These are phyloP conservation scores for Nymphalis io DNA, from an alignment of 1,140 invertebrate species.

Conservation along the genomic window DNA sequence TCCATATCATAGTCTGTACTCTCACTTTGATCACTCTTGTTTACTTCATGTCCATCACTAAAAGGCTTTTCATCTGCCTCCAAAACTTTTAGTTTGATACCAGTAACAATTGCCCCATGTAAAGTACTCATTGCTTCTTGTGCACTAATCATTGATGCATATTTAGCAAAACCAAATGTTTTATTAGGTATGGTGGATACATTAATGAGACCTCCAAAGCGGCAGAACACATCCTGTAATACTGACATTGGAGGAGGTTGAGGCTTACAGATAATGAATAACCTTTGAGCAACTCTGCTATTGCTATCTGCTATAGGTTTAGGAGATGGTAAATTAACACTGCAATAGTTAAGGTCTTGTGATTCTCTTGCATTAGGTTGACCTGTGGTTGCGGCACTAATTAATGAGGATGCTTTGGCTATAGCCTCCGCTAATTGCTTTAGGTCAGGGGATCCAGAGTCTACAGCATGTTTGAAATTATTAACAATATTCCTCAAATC, in stretches of 20 bases:
- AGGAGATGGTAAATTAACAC: constrained; percentile 85
- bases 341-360: constrained; percentile 63
- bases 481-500: constrained; percentile 63
- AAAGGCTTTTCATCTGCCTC: constrained; percentile 88
- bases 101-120: constrained; percentile 91
- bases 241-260: constrained; percentile 88
- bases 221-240: constrained; percentile 93
- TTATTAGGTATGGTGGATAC: constrained; percentile 93
- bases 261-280: constrained; percentile 90
- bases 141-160: constrained; percentile 89
- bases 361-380: constrained; percentile 39
- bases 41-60: constrained; percentile 44
- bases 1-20: constrained; percentile 53
- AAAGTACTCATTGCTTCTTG: constrained; percentile 88
- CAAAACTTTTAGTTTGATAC: constrained; percentile 92
- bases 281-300: constrained; percentile 60
- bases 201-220: constrained; percentile 96
- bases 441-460: constrained; percentile 55
- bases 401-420: constrained; percentile 66
- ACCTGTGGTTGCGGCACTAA: constrained; percentile 61
- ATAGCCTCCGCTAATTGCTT: constrained; percentile 68
- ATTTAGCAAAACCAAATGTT: constrained; percentile 96
- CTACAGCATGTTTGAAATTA: constrained; percentile 65
- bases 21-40: constrained; percentile 42
- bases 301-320: constrained; percentile 85